Evolutionary conservation across 2,888 invertebrate species (phyloP), one percentile per base, ranked within the genome.

Genomic region (Eupithecia insigniata): DNA sequence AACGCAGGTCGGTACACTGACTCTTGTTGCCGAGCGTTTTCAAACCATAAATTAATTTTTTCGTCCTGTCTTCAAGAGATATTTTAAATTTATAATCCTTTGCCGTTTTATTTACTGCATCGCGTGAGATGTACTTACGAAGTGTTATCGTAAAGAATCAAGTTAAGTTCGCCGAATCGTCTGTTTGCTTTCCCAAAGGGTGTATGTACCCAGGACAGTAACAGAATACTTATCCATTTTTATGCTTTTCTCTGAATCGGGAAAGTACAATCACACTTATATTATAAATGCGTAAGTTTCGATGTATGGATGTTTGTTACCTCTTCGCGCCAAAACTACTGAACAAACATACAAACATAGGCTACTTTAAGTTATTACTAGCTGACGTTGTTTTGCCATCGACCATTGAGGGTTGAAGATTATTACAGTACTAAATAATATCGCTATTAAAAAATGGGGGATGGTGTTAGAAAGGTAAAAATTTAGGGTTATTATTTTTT

Each of bases 171-270:
- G 36, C 36, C 6, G 39, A 46, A 58, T 18, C 16, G 39, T 28
- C 64, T 66, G 22, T 22, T 51, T 16, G 28, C 28, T 46, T 51
- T 66, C 66, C 43, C 43, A 46, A 68, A 30, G 43, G 55, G 28
- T 61, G n/a, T n/a, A n/a, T n/a, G 55, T 28, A 16, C 30, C 51
- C 58, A 18, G 51, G 32, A 66, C 70, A 60, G 43, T 60, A 4
- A 28, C 28, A 26, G 43, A 60, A 66, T 26, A 26, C 14, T 1
- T 8, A 1, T 70, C 30, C 58, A 66, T 64, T 64, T 64, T 64
- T 55, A 65, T 66, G 66, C 39, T 34, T 36, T 66, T 60, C 70
- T 36, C 61, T 30, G 68, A 68, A 70, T 43, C 6, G 16, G 1
- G 28, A 58, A 16, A 28, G 28, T 6, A 7, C n/a, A n/a, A n/a